Evolutionary conservation across 2,113 vertebrate genomes (phyloP).

Genomic region (Marcusenius ussheri): DNA sequence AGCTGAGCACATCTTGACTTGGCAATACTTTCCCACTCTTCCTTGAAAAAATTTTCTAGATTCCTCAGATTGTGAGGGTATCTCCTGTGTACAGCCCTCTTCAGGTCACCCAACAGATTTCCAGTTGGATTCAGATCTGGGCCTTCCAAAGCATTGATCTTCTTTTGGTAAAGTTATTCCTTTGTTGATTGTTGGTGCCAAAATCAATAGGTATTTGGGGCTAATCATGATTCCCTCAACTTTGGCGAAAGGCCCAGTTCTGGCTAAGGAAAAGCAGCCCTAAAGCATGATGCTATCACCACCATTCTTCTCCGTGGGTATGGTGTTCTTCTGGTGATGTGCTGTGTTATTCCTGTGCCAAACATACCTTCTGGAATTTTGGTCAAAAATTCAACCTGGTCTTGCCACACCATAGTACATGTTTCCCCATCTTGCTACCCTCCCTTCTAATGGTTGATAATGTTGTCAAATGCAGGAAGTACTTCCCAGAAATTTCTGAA

Average conservation of each 20-base stretch:
- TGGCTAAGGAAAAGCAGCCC: background rate
- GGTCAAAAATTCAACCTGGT: background rate
- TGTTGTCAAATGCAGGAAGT: background rate
- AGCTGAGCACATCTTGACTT: background rate
- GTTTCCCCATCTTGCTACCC: background rate
- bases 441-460: background rate
- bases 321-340: background rate
- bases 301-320: background rate
- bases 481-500: background rate
- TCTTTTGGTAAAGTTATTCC: background rate
- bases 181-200: background rate
- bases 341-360: background rate
- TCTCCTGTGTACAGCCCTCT: background rate
- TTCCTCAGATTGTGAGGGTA: background rate
- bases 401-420: background rate
- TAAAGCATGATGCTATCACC: background rate
- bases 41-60: background rate
- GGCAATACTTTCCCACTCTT: background rate
- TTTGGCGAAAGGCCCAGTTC: background rate
- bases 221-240: background rate
- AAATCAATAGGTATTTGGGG: background rate
- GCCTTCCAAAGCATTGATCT: background rate
- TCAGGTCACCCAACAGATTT: background rate
- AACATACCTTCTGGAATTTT: background rate
- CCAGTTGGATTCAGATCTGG: background rate